Conservation (phyloP, 1,140 invertebrate genomes). For the Macrocentrus cingulum region DNA sequence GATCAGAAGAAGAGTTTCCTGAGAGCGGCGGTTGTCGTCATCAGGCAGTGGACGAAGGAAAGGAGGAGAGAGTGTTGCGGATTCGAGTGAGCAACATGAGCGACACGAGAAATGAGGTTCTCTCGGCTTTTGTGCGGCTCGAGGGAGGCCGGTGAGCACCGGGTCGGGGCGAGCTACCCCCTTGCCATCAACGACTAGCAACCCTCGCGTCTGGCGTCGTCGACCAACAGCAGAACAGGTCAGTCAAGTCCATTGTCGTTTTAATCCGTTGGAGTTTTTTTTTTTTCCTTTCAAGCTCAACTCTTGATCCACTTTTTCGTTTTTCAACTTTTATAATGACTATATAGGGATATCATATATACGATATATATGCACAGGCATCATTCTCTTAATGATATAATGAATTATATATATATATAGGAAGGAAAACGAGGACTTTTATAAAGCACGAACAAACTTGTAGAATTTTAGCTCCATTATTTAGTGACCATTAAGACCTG, state of each 20-base stretch:
- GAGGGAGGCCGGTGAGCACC: conserved; percentile 50
- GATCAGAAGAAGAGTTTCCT: background rate
- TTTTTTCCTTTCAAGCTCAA: background rate
- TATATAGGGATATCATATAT: too few species aligned
- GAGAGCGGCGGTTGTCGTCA: background rate
- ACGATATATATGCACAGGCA: too few species aligned
- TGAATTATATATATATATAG: too few species aligned
- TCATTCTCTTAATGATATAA: too few species aligned
- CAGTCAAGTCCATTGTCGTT: conserved; percentile 9
- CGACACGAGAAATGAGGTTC: conserved; percentile 34
- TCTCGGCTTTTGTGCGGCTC: conserved; percentile 43
- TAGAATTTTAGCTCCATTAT: too few species aligned
- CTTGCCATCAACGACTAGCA: conserved; percentile 49
- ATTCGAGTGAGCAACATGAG: conserved; percentile 14
- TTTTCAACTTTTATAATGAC: too few species aligned
- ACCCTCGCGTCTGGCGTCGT: conserved; percentile 50
- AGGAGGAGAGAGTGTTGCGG: conserved; percentile 7
- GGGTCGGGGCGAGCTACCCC: conserved; percentile 52
- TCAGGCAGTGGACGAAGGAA: conserved; percentile 8
- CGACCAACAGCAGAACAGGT: conserved; percentile 59
- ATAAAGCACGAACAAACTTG: too few species aligned
- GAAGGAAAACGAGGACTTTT: too few species aligned
- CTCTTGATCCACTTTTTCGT: background rate
- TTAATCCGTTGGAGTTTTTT: background rate
- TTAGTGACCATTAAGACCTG: too few species aligned